Evolutionary conservation across 2,113 vertebrate genomes (phyloP).

Genomic region (Leptobrachium leishanense): DNA sequence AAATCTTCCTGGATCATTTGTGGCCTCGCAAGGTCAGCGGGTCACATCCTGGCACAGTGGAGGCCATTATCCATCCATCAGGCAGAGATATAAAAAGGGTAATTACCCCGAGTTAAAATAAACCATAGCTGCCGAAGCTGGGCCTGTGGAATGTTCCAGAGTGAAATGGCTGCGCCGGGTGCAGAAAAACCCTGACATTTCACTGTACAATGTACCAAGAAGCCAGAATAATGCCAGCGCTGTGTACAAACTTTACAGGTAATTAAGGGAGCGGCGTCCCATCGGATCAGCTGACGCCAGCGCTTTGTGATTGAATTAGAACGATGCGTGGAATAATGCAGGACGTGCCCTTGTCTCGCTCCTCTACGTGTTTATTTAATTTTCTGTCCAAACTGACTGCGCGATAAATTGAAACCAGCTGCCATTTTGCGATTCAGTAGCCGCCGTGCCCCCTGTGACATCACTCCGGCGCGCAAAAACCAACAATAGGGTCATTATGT

Average conservation of each 20-base stretch:
- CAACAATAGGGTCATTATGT: slow-evolving; percentile 78
- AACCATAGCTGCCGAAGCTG: not conserved
- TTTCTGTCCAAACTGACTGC: slow-evolving; percentile 77
- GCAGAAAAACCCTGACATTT: not conserved
- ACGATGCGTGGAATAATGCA: slow-evolving; percentile 72
- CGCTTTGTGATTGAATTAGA: slow-evolving; percentile 76
- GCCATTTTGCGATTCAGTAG: slow-evolving; percentile 77
- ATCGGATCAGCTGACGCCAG: slow-evolving; percentile 68
- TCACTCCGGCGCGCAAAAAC: slow-evolving; percentile 72
- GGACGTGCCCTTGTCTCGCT: slow-evolving; percentile 74
- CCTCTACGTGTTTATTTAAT: slow-evolving; percentile 78
- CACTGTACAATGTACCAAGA: not conserved
- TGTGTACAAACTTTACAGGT: slow-evolving; percentile 56
- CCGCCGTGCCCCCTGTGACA: slow-evolving; percentile 74
- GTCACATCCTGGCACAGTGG: slow-evolving; percentile 2
- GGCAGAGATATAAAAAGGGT: not conserved
- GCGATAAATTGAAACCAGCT: slow-evolving; percentile 80
- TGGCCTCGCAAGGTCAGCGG: not conserved
- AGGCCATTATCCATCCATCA: not conserved
- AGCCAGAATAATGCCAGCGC: not conserved
- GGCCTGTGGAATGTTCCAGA: not conserved
- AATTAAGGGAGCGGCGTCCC: slow-evolving; percentile 71
- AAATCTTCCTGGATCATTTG: not conserved
- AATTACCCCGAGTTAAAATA: slow-evolving; percentile 10
- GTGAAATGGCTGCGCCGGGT: not conserved